Conservation (phyloP, 2,113 vertebrate species). For the Callorhinus ursinus region DNA sequence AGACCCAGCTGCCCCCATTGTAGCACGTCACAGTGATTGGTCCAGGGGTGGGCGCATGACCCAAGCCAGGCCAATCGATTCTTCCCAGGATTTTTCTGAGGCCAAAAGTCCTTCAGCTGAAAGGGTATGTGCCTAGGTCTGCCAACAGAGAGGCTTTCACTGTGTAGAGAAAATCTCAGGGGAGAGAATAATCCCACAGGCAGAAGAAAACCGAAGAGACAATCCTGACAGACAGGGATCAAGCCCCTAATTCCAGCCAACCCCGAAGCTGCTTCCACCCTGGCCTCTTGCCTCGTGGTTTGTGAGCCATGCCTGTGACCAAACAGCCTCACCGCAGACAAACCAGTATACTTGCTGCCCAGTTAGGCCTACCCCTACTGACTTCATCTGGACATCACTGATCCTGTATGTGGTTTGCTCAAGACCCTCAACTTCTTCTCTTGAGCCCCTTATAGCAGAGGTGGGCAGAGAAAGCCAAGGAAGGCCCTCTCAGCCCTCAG, state of each 20-base stretch:
- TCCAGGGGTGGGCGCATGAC: background rate
- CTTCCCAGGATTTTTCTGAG: background rate
- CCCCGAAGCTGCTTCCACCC: background rate
- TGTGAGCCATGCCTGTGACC: background rate
- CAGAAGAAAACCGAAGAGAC: background rate
- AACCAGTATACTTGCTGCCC: background rate
- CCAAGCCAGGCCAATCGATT: background rate
- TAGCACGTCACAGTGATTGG: background rate
- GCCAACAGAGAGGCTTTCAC: background rate
- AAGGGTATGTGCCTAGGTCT: background rate
- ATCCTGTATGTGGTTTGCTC: background rate
- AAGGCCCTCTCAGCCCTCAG: background rate
- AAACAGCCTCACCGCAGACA: background rate
- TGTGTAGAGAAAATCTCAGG: background rate
- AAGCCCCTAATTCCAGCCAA: background rate
- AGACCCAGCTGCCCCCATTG: background rate
- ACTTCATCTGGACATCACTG: background rate
- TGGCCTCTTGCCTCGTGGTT: background rate
- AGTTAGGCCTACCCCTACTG: background rate
- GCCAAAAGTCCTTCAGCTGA: background rate
- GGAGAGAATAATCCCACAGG: background rate
- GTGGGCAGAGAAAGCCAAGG: background rate
- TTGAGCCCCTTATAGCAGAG: background rate
- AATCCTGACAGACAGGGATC: background rate
- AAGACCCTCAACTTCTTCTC: background rate